Conservation (phyloP, 2,797 vertebrate genomes). For the Clarias platycephalus region DNA sequence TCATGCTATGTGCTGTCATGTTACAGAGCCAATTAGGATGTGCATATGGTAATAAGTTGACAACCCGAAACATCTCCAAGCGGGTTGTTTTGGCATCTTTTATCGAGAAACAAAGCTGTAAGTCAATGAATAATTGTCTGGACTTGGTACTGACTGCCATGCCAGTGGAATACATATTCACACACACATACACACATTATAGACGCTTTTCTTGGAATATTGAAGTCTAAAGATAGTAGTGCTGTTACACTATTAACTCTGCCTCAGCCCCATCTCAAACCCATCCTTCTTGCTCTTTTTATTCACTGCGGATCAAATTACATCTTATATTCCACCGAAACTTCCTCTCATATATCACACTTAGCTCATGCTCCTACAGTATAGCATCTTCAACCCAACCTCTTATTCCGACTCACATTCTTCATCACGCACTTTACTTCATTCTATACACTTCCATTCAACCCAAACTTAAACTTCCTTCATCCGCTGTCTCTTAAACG, state of each 20-base stretch:
- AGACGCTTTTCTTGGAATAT: neutral
- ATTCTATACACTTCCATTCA: neutral
- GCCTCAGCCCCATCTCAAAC: neutral
- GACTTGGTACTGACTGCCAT: slow-evolving; percentile 12
- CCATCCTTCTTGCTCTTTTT: neutral
- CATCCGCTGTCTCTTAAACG: neutral
- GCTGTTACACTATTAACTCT: neutral
- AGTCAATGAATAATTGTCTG: slow-evolving; percentile 31
- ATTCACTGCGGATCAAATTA: neutral
- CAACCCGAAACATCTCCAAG: slow-evolving; percentile 32
- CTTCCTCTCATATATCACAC: neutral
- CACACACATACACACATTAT: neutral
- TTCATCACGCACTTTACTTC: neutral
- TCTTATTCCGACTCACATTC: neutral
- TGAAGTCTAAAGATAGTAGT: neutral
- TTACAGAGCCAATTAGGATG: slow-evolving; percentile 48
- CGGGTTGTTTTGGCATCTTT: slow-evolving; percentile 38
- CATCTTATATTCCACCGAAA: neutral
- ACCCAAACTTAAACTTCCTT: neutral
- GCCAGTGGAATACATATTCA: slow-evolving; percentile 23
- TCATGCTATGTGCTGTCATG: slow-evolving; percentile 42
- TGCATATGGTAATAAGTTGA: slow-evolving; percentile 51
- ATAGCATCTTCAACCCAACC: neutral
- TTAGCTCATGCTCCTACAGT: neutral
- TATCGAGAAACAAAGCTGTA: slow-evolving; percentile 18